Base-by-base conservation (phyloP, 2,888 invertebrate genomes). In the Pasiphila rectangulata region DNA sequence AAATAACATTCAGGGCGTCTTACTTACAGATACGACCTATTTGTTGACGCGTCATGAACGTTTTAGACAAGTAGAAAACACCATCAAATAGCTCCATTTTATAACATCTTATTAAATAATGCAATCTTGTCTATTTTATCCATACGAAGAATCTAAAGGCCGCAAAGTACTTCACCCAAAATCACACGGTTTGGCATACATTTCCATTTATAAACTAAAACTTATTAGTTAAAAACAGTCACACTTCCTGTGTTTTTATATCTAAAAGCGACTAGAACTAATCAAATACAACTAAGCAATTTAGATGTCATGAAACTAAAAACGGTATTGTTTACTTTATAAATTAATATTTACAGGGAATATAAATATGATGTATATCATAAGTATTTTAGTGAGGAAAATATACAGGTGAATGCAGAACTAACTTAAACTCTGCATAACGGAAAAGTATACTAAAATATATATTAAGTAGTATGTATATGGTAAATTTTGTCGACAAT, bases 221-320 rank as follows among this genome's bases (percentile, higher is more conserved):
- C 17, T 32, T 32, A 32, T 10, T 32, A 17, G 4, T 17, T n/a
- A 17, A 16, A 32, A 25, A 38, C 43, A 24, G 40, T 46, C 49
- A 55, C 43, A 36, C 46, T 40, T 20, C 38, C 23, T 61, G 59
- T 57, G 55, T 53, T 71, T 75, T 80, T 79, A 15, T 54, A 72
- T 51, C 75, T 83, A 83, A 66, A 81, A 82, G 74, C 79, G 85
- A 86, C 85, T 86, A 86, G 85, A 84, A 76, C 84, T 85, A 85
- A 84, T 69, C 60, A 72, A 71, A 68, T 77, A 79, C 75, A 81
- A 80, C 70, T 72, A 76, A 72, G 61, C 67, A 73, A 77, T 77
- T 75, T 75, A 64, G 70, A 74, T 81, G 83, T 82, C 79, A 81
- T 79, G 71, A 71, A 79, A 73, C 61, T 54, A 64, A 57, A 59